Base-by-base conservation (phyloP, 2,113 vertebrate species). In the Corythornis madagascariensis region DNA sequence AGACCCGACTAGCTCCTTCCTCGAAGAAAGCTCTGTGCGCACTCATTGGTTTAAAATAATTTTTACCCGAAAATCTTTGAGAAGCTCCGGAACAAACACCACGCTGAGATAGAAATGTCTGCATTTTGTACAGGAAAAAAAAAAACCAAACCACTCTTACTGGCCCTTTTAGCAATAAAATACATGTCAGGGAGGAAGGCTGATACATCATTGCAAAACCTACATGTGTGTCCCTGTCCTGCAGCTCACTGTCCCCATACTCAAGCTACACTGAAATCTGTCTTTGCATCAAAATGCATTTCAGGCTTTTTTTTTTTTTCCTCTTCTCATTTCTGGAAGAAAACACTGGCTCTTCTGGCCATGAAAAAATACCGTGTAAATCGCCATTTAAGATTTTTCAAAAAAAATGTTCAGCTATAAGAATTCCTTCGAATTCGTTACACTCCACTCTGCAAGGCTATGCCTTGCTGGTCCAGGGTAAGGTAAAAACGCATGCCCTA, bases 381-480 rank as follows among this genome's bases (percentile, higher is more conserved):
- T 89, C 57, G 73, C 21, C 80, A 72, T 84, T 89, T 79, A 11
- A 42, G 78, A 63, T 87, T 91, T 86, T 56, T 83, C 73, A 89
- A 87, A 92, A 64, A 66, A 60, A 71, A 28, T 4, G 84, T 26
- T 77, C 81, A 91, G 72, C 91, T 73, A 18, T 63, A 80, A 89
- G 81, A 94, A 96, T 96, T 93, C 94, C 82, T 77, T 29, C 28
- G 35, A 91, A 92, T 95, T 96, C 92, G 95, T 96, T 96, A 84
- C 92, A 90, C 84, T 69, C 45, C 50, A 1, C 38, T 3, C 6
- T 6, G 69, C 63, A 9, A 35, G 75, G 88, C 88, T 85, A 43
- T 13, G 78, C 75, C 70, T 77, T 56, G 65, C 81, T 25, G 55
- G 70, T 86, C 43, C 83, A 4, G 35, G 45, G 17, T 8, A 83